Conservation (phyloP, 2,113 vertebrate genomes). For the Rana temporaria region DNA sequence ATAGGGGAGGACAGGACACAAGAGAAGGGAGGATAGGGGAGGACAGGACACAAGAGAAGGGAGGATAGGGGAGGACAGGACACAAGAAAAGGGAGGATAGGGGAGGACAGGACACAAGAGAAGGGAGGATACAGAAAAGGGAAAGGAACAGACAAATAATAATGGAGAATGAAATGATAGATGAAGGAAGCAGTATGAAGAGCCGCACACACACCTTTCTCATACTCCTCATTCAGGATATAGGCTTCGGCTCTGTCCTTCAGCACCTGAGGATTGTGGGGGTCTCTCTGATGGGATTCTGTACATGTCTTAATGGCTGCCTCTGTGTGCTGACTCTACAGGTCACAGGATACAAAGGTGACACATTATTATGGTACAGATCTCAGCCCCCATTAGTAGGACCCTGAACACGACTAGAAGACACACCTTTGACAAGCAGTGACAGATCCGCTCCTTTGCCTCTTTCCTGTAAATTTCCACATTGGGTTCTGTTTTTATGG, state of each 20-base stretch:
- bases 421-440: constrained; percentile 78
- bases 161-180: too few species aligned
- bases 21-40: too few species aligned
- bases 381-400: background rate
- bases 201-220: constrained; percentile 71
- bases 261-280: constrained; percentile 76
- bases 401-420: background rate
- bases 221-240: constrained; percentile 81
- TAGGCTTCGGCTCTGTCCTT: constrained; percentile 80
- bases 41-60: background rate
- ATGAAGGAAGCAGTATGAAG: background rate
- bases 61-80: background rate
- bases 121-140: too few species aligned
- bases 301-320: constrained; percentile 79
- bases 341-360: background rate
- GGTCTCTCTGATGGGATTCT: constrained; percentile 80
- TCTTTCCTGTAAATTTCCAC: constrained; percentile 73
- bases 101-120: background rate
- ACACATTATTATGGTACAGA: background rate
- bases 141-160: too few species aligned
- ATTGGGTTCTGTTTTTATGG: constrained; percentile 76
- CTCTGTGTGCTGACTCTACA: constrained; percentile 65
- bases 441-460: constrained; percentile 80
- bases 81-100: background rate
- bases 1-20: background rate